Conservation (phyloP, 2,888 invertebrate species). For the Celastrina argiolus region DNA sequence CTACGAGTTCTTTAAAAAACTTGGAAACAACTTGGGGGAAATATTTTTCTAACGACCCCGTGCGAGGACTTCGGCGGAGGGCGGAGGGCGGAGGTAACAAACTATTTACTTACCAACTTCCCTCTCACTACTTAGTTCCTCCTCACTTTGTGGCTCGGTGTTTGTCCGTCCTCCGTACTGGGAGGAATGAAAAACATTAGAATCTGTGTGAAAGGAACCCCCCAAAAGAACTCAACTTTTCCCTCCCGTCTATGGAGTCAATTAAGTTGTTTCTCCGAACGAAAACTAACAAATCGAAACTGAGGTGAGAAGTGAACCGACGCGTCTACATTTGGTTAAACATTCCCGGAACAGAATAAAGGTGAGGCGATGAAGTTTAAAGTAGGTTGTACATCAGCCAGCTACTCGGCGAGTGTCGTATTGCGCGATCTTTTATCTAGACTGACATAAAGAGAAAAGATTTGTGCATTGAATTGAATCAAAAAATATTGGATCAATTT, state of each 20-base stretch:
- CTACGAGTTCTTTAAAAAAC: not conserved
- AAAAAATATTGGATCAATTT: too few species aligned
- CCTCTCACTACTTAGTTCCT: not conserved
- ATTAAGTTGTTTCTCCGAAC: not conserved
- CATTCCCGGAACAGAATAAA: not conserved
- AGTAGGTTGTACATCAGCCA: not conserved
- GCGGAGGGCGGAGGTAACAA: constrained; percentile 1
- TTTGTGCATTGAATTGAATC: too few species aligned
- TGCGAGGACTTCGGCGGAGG: not conserved
- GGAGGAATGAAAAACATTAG: constrained; percentile 11
- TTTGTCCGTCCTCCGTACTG: not conserved
- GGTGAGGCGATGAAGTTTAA: not conserved
- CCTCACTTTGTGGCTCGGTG: constrained; percentile 2
- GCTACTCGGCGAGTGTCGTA: not conserved
- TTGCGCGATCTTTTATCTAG: not conserved
- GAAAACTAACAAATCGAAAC: not conserved
- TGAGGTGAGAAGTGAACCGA: not conserved
- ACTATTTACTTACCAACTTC: constrained; percentile 19
- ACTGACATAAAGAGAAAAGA: not conserved
- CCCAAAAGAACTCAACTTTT: not conserved
- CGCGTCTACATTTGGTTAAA: not conserved
- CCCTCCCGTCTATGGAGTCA: not conserved
- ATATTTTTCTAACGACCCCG: constrained; percentile 7
- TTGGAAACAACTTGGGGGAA: not conserved
- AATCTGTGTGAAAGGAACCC: not conserved